Evolutionary conservation across 2,113 vertebrate species (phyloP), one percentile per base, ranked within the genome.

Genomic region (Engystomops pustulosus): DNA sequence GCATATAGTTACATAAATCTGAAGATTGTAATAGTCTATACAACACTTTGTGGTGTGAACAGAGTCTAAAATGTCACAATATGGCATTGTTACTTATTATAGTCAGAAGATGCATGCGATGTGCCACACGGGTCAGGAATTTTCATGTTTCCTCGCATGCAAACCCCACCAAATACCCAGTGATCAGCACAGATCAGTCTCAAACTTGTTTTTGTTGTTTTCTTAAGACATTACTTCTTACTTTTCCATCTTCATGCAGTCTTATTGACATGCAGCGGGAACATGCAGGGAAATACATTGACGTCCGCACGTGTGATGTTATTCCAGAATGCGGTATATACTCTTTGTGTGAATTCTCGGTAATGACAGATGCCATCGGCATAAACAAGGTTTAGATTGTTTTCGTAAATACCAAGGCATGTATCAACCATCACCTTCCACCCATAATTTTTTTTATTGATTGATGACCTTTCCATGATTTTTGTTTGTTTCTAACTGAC

Each of bases 391-490:
- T 77, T 23, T 58, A 77, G 55, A 23, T 55, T 58, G 49, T 38
- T 77, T 74, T 55, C 15, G 32, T 38, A 32, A 47, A 58, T 32
- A 38, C 18, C 11, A 14, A 55, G 74, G 58, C 74, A 77, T 38
- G 49, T 55, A 58, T 77, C 51, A 77, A 25, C 55, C 36, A 20
- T 77, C 51, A 58, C 6, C 30, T 77, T 58, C 34, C 45, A 32
- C 23, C 32, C 38, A 20, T 8, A 77, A 49, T 34, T 76, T 49
- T 77, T 77, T 77, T 77, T 77, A 58, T 77, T 77, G 74, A 58
- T 77, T 55, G 49, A 23, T 49, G 74, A 77, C 74, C 74, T 77
- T 77, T 76, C 72, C 18, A 55, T 76, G 34, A 55, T 20, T 76
- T 76, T 32, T 75, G 72, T 38, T 77, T 77, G 12, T 36, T 38